Evolutionary conservation across 2,113 vertebrate species (phyloP).

Genomic region (Odontesthes bonariensis): DNA sequence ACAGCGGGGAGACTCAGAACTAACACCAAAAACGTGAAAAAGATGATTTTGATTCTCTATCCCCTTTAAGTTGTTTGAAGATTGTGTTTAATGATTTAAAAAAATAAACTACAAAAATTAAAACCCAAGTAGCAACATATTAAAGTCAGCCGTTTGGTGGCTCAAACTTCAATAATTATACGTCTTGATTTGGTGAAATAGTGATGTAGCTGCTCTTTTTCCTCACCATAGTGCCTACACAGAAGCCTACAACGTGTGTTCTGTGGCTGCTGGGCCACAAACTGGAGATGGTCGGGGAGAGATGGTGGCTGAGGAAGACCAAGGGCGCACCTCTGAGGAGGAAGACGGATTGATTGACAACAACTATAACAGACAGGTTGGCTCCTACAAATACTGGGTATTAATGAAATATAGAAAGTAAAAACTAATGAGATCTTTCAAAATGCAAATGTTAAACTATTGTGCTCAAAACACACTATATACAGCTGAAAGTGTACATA

Average conservation of each 20-base stretch:
- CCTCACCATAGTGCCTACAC: slow-evolving; percentile 88
- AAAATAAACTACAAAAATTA: not conserved
- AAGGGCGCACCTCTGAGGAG: slow-evolving; percentile 88
- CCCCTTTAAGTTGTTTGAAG: too few species aligned
- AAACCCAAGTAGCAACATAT: too few species aligned
- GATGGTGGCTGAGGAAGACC: slow-evolving; percentile 85
- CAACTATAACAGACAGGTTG: slow-evolving; percentile 85
- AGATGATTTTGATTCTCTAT: too few species aligned
- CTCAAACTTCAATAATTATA: not conserved
- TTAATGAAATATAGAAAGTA: not conserved
- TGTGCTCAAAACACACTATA: too few species aligned
- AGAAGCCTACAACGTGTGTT: slow-evolving; percentile 90
- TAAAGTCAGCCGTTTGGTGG: not conserved
- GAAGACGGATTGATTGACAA: slow-evolving; percentile 82
- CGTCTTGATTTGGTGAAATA: not conserved
- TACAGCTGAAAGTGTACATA: too few species aligned
- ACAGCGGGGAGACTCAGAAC: too few species aligned
- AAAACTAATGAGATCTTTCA: not conserved
- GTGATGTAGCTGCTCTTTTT: not conserved
- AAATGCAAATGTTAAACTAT: not conserved
- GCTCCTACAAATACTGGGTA: not conserved
- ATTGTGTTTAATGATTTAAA: too few species aligned
- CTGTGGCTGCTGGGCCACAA: slow-evolving; percentile 70
- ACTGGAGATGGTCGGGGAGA: slow-evolving; percentile 39
- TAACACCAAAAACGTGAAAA: too few species aligned